These are phyloP conservation scores for Etheostoma perlongum DNA, from an alignment of 2,797 vertebrate species.

Conservation along the genomic window DNA sequence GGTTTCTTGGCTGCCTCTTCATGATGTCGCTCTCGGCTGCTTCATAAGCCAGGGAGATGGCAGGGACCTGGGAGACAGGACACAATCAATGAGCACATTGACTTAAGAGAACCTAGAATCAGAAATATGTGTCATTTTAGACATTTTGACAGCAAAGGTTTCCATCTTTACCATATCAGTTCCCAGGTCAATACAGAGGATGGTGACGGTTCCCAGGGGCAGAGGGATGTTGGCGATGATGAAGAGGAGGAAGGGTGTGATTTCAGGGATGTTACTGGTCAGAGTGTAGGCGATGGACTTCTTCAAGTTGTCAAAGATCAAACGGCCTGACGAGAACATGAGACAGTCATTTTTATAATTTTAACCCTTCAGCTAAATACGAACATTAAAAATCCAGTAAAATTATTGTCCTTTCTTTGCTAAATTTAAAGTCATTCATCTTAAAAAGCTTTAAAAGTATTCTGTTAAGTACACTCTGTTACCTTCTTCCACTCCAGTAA, in stretches of 20 bases:
- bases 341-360: neutral
- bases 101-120: neutral
- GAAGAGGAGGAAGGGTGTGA: slow-evolving; percentile 96
- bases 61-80: slow-evolving; percentile 87
- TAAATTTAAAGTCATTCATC: neutral
- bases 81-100: neutral
- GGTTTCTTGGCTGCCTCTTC: slow-evolving; percentile 97
- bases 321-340: slow-evolving; percentile 84
- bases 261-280: slow-evolving; percentile 98
- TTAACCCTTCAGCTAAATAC: neutral
- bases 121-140: neutral
- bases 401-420: neutral
- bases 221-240: slow-evolving; percentile 96
- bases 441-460: neutral
- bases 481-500: slow-evolving; percentile 98
- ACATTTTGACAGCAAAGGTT: neutral
- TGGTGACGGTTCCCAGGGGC: slow-evolving; percentile 95
- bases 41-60: slow-evolving; percentile 97
- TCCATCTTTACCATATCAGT: slow-evolving; percentile 92
- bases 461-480: neutral
- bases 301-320: slow-evolving; percentile 98
- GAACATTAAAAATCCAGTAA: neutral
- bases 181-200: slow-evolving; percentile 97
- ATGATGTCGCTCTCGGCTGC: slow-evolving; percentile 99
- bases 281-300: slow-evolving; percentile 98